Evolutionary conservation across 2,113 vertebrate genomes (phyloP).

Genomic region (Illadopsis cleaveri): DNA sequence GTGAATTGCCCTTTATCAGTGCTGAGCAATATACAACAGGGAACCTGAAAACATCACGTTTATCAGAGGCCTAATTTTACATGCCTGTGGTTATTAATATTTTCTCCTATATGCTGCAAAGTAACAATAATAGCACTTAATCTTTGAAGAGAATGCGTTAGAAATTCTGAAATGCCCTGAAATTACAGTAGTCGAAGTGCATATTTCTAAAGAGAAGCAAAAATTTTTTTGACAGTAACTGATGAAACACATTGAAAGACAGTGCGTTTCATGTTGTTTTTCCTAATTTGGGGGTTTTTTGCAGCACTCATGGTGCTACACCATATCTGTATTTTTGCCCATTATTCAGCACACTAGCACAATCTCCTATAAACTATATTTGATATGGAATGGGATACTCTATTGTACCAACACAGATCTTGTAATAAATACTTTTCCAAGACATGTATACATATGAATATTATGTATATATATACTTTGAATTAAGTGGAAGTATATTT

Average conservation of each 20-base stretch:
- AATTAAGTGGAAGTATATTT: neutral
- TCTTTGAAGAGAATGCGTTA: neutral
- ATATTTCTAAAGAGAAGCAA: neutral
- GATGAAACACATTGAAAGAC: neutral
- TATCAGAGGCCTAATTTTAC: neutral
- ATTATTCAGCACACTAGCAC: neutral
- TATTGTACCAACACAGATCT: neutral
- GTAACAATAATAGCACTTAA: neutral
- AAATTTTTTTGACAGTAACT: neutral
- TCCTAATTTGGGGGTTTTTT: accelerated
- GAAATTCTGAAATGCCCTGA: neutral
- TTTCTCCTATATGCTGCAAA: neutral
- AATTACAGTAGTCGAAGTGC: neutral
- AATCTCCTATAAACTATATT: neutral
- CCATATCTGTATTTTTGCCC: neutral
- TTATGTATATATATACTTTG: neutral
- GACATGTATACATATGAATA: neutral
- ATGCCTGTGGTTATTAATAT: neutral
- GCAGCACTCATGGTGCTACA: neutral
- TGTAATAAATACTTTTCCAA: neutral
- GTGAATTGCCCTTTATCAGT: neutral
- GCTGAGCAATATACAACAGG: neutral
- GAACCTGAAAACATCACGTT: neutral
- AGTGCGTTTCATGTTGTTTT: neutral
- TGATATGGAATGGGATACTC: neutral